phyloP scores from a whole-genome alignment of 2,888 invertebrate species.

The Lepidocyrtoides sp. region DNA sequence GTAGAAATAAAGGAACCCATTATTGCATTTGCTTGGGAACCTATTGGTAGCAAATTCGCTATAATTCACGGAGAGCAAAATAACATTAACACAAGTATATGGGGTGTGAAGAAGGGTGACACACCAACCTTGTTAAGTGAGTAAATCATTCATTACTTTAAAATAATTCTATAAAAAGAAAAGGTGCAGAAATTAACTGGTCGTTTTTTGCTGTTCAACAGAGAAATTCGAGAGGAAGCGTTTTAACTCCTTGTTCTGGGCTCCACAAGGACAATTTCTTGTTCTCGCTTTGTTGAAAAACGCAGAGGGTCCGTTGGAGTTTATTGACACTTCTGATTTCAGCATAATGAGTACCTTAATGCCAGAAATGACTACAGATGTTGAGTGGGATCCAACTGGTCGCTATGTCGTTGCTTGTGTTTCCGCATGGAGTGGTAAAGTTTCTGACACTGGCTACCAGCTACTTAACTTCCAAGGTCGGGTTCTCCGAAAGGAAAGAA shows the following conservation, averaged over 20 bases:
- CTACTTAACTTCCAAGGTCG: slow-evolving; percentile 98
- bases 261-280: slow-evolving; percentile 97
- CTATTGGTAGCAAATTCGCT: slow-evolving; percentile 97
- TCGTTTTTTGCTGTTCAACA: slow-evolving; percentile 83
- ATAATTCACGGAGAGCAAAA: slow-evolving; percentile 97
- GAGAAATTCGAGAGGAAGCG: slow-evolving; percentile 92
- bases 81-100: slow-evolving; percentile 96
- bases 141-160: slow-evolving; percentile 84
- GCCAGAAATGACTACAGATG: slow-evolving; percentile 96
- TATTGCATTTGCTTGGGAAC: slow-evolving; percentile 99
- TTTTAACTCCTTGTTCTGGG: slow-evolving; percentile 97
- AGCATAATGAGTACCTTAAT: slow-evolving; percentile 97
- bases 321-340: slow-evolving; percentile 98
- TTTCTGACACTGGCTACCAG: slow-evolving; percentile 95
- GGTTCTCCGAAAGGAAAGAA: slow-evolving; percentile 92
- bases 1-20: slow-evolving; percentile 98
- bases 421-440: slow-evolving; percentile 98
- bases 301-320: slow-evolving; percentile 96
- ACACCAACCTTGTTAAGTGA: slow-evolving; percentile 95
- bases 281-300: slow-evolving; percentile 96
- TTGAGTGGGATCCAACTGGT: slow-evolving; percentile 99
- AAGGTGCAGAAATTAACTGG: too few species aligned
- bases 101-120: slow-evolving; percentile 96
- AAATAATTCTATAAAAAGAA: too few species aligned
- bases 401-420: slow-evolving; percentile 98